phyloP scores from a whole-genome alignment of 2,113 vertebrate species.

The Anseranas semipalmata region DNA sequence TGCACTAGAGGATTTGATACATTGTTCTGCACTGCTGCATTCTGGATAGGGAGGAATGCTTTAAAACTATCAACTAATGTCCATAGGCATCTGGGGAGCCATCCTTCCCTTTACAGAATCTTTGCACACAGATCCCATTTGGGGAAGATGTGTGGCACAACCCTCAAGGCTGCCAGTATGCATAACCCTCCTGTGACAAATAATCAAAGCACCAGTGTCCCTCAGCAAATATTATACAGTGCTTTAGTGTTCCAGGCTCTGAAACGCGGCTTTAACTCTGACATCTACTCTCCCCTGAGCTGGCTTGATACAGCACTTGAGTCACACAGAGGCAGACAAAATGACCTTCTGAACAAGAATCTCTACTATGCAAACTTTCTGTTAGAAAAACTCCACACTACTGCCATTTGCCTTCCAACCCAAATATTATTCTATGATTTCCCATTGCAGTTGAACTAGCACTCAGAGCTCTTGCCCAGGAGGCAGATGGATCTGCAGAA shows the following conservation, averaged over 20 bases:
- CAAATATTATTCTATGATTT: neutral
- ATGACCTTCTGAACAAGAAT: slow-evolving; percentile 18
- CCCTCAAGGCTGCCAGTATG: neutral
- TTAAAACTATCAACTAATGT: neutral
- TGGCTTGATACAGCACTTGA: neutral
- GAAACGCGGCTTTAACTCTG: slow-evolving; percentile 14
- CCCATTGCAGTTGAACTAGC: neutral
- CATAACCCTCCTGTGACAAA: neutral
- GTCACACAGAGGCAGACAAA: neutral
- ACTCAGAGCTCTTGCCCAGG: neutral
- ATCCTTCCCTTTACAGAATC: neutral
- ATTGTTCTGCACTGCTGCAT: neutral
- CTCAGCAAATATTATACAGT: slow-evolving; percentile 33
- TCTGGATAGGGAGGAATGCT: neutral
- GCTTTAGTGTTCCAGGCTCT: neutral
- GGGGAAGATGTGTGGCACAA: slow-evolving; percentile 10
- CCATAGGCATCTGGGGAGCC: slow-evolving; percentile 22
- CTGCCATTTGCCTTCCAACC: neutral
- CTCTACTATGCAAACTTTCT: neutral
- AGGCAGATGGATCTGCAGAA: neutral
- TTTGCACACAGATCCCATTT: neutral
- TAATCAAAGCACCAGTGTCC: slow-evolving; percentile 36
- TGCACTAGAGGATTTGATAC: neutral
- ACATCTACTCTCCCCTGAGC: slow-evolving; percentile 6
- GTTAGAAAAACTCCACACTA: neutral